These are phyloP conservation scores for Marronus borbonicus DNA, from an alignment of 2,888 invertebrate species.

Conservation along the genomic window DNA sequence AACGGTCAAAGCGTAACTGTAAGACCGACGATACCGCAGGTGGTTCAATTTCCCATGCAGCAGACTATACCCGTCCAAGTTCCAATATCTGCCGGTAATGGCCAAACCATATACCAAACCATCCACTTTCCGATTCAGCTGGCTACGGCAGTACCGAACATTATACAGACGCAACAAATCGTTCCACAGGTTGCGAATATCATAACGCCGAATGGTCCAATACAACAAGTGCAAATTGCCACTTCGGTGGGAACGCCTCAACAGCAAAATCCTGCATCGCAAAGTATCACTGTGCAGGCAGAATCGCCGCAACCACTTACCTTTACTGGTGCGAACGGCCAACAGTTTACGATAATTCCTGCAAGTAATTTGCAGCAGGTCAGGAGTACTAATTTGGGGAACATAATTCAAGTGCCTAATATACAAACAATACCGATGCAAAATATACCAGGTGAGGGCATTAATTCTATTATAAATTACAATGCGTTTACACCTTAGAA, in stretches of 20 bases:
- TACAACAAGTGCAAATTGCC: constrained; percentile 91
- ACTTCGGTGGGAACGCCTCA: constrained; percentile 69
- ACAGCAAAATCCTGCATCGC: constrained; percentile 67
- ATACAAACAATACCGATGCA: constrained; percentile 83
- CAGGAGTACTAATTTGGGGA: constrained; percentile 65
- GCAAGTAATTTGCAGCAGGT: constrained; percentile 73
- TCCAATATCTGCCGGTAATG: constrained; percentile 86
- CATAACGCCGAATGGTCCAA: constrained; percentile 90
- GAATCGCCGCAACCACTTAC: constrained; percentile 77
- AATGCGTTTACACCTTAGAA: no score
- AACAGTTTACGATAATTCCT: constrained; percentile 90
- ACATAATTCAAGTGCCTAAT: constrained; percentile 74
- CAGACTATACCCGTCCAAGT: constrained; percentile 93
- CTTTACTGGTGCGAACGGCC: constrained; percentile 82
- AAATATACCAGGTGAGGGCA: constrained; percentile 72
- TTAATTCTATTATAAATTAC: neutral
- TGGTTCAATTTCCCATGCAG: constrained; percentile 80
- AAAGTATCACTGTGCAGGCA: constrained; percentile 67
- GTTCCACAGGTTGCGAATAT: constrained; percentile 90
- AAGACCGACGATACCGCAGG: constrained; percentile 73
- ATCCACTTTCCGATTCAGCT: constrained; percentile 94
- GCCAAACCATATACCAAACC: constrained; percentile 96
- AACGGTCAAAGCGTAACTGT: constrained; percentile 82
- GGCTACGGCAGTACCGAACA: constrained; percentile 76
- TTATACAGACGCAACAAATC: constrained; percentile 70